phyloP scores from a whole-genome alignment of 2,113 vertebrate species.

The Garra rufa region DNA sequence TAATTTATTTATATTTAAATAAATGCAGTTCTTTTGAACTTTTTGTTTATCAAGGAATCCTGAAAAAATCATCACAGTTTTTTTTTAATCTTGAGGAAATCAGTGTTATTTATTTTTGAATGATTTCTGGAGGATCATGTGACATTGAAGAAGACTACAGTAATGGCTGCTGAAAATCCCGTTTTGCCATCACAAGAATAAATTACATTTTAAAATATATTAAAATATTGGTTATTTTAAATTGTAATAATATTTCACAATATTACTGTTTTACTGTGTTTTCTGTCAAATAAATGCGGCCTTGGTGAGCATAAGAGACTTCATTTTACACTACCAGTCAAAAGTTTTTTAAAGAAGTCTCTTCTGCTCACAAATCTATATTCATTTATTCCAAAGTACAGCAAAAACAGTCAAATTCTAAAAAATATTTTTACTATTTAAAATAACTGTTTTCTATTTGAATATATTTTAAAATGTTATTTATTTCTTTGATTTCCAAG shows the following conservation, averaged over 20 bases:
- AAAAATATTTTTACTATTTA: too few relatives aligned
- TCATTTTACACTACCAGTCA: background rate
- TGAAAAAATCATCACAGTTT: too few relatives aligned
- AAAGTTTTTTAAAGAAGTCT: too few relatives aligned
- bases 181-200: background rate
- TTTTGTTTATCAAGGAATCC: too few relatives aligned
- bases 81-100: too few relatives aligned
- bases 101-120: background rate
- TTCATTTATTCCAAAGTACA: too few relatives aligned
- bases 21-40: too few relatives aligned
- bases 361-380: too few relatives aligned
- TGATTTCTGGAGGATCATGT: background rate
- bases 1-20: too few relatives aligned
- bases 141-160: background rate
- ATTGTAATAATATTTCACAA: background rate
- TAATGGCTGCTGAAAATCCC: background rate
- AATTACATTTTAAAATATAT: background rate
- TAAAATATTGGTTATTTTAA: background rate
- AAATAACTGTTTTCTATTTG: too few relatives aligned
- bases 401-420: too few relatives aligned
- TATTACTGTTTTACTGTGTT: background rate
- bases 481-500: too few relatives aligned
- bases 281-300: background rate
- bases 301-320: background rate
- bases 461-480: background rate